Conservation (phyloP, 1,140 invertebrate species). For the Lepeophtheirus salmonis region DNA sequence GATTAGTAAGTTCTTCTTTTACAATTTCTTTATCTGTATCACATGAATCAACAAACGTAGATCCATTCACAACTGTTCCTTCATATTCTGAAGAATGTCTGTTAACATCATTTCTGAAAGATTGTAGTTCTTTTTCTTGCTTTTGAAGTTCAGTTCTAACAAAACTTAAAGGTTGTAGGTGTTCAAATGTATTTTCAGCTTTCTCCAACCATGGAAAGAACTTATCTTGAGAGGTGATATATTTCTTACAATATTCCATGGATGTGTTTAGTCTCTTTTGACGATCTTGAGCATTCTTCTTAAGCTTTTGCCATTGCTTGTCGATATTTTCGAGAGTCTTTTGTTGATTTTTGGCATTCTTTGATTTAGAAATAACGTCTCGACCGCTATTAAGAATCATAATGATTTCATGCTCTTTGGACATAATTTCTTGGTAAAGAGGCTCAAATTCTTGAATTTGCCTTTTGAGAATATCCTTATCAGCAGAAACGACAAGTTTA, state of each 20-base stretch:
- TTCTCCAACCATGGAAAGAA: constrained; percentile 72
- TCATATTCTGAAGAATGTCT: constrained; percentile 80
- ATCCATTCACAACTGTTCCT: constrained; percentile 58
- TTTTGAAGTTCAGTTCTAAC: constrained; percentile 67
- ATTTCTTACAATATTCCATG: constrained; percentile 78
- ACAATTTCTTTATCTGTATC: constrained; percentile 77
- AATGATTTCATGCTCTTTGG: constrained; percentile 76
- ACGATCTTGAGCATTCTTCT: constrained; percentile 60
- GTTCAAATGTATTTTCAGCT: constrained; percentile 61
- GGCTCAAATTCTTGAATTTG: constrained; percentile 64
- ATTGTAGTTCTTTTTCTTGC: constrained; percentile 68
- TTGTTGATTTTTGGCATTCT: constrained; percentile 31
- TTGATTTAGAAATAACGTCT: constrained; percentile 43
- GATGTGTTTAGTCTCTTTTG: constrained; percentile 66
- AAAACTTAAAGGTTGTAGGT: constrained; percentile 50
- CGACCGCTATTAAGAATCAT: constrained; percentile 79
- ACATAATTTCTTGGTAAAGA: constrained; percentile 64
- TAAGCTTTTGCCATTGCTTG: constrained; percentile 68
- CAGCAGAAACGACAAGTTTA: constrained; percentile 61
- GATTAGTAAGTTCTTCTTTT: constrained; percentile 50
- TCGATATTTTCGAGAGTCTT: constrained; percentile 55
- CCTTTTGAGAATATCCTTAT: constrained; percentile 55
- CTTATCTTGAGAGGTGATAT: constrained; percentile 55
- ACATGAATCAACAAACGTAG: constrained; percentile 55
- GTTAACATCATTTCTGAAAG: constrained; percentile 73